Evolutionary conservation across 1,140 invertebrate genomes (phyloP).

Genomic region (Lineus longissimus): DNA sequence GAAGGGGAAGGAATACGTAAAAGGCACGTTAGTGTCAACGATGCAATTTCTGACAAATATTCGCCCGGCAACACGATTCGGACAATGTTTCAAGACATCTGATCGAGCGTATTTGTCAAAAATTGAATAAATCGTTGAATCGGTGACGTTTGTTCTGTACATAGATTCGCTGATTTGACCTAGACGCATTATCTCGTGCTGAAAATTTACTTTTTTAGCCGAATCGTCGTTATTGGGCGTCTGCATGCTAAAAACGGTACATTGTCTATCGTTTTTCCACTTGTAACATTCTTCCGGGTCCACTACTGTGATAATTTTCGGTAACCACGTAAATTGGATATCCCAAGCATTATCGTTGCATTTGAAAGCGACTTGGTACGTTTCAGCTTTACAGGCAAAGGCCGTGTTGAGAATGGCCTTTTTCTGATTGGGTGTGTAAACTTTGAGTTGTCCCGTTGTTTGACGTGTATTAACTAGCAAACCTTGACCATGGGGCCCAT

Average conservation of each 20-base stretch:
- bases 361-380: not conserved
- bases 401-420: not conserved
- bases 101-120: not conserved
- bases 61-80: not conserved
- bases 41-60: conserved; percentile 2
- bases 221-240: not conserved
- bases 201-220: not conserved
- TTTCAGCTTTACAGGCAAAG: not conserved
- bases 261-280: not conserved
- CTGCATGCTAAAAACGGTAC: not conserved
- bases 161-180: not conserved
- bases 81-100: not conserved
- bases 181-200: not conserved
- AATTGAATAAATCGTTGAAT: not conserved
- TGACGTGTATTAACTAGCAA: not conserved
- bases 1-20: not conserved
- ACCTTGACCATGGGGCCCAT: not conserved
- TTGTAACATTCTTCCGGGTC: not conserved
- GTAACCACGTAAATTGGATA: not conserved
- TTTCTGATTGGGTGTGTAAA: not conserved
- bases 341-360: not conserved
- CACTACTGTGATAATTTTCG: not conserved
- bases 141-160: not conserved
- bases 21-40: not conserved
- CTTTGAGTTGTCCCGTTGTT: not conserved